A percentile compares a stretch with the other conserved stretches of the same genome.
phyloP scores from a whole-genome alignment of 37 sponge, comb jelly and placozoan species.

The Aplysina aerophoba region DNA sequence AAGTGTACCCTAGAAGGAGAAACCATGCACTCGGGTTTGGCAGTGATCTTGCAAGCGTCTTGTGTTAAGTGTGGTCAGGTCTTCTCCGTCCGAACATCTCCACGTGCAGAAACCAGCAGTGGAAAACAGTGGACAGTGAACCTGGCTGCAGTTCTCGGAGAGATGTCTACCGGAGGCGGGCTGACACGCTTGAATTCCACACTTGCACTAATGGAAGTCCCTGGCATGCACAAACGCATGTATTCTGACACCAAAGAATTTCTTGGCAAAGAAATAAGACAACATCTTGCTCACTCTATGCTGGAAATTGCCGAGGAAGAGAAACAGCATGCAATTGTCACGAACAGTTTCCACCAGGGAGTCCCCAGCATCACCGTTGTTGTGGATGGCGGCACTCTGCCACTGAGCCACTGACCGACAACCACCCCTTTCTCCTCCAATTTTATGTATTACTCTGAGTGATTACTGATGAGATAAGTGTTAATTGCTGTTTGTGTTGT shows the following conservation, averaged over 20 bases:
- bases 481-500: too few relatives aligned
- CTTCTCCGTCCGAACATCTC: background rate
- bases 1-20: background rate
- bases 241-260: constrained; percentile 25
- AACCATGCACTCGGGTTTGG: background rate
- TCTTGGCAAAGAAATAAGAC: background rate
- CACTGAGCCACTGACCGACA: too few relatives aligned
- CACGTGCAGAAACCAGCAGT: background rate
- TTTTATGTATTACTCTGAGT: too few relatives aligned
- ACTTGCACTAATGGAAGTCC: constrained; percentile 38
- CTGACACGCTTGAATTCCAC: constrained; percentile 30
- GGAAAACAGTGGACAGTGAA: constrained; percentile 38
- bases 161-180: constrained; percentile 54
- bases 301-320: background rate
- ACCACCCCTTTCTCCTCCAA: too few relatives aligned
- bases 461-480: too few relatives aligned
- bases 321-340: background rate
- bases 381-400: constrained; percentile 56
- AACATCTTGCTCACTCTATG: constrained; percentile 4
- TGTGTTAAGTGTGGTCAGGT: constrained; percentile 16
- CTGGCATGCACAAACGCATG: constrained; percentile 38
- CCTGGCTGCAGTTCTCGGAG: constrained; percentile 50
- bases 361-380: constrained; percentile 41
- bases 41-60: background rate
- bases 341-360: constrained; percentile 25